Conservation (phyloP, 2,888 invertebrate species). For the Embidobia sp. region DNA sequence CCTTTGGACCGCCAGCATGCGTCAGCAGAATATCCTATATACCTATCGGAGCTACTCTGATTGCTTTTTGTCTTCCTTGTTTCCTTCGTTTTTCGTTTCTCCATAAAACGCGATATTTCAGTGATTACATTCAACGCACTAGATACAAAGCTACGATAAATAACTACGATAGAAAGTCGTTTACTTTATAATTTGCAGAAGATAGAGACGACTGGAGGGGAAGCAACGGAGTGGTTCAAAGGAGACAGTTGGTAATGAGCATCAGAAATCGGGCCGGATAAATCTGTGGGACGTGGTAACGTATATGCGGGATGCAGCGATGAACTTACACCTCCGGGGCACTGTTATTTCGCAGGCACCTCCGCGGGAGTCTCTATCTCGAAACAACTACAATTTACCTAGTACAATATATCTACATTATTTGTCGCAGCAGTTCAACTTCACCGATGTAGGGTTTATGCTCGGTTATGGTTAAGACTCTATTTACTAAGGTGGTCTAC, state of each 20-base stretch:
- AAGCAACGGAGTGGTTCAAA: slow-evolving; percentile 27
- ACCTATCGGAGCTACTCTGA: slow-evolving; percentile 32
- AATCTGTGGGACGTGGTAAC: slow-evolving; percentile 19
- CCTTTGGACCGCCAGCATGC: slow-evolving; percentile 37
- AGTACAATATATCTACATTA: slow-evolving; percentile 66
- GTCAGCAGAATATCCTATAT: slow-evolving; percentile 41
- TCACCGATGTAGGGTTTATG: slow-evolving; percentile 62
- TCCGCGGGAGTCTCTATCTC: slow-evolving; percentile 65
- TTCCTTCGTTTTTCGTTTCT: slow-evolving; percentile 51
- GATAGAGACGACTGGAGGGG: slow-evolving; percentile 61
- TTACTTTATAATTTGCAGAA: slow-evolving; percentile 71
- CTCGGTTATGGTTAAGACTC: slow-evolving; percentile 59
- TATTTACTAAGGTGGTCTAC: slow-evolving; percentile 63
- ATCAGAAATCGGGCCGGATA: slow-evolving; percentile 13
- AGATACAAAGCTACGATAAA: slow-evolving; percentile 77
- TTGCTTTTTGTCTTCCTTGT: slow-evolving; percentile 4
- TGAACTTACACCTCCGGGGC: slow-evolving; percentile 40
- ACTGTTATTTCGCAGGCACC: slow-evolving; percentile 38
- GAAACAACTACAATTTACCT: slow-evolving; percentile 65
- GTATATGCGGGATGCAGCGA: slow-evolving; percentile 10
- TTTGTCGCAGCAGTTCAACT: slow-evolving; percentile 68
- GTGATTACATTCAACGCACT: slow-evolving; percentile 79
- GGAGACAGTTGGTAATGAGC: not conserved
- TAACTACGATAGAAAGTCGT: slow-evolving; percentile 78
- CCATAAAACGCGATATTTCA: slow-evolving; percentile 78